Base-by-base conservation (phyloP, 2,113 vertebrate genomes). In the Podiceps cristatus region DNA sequence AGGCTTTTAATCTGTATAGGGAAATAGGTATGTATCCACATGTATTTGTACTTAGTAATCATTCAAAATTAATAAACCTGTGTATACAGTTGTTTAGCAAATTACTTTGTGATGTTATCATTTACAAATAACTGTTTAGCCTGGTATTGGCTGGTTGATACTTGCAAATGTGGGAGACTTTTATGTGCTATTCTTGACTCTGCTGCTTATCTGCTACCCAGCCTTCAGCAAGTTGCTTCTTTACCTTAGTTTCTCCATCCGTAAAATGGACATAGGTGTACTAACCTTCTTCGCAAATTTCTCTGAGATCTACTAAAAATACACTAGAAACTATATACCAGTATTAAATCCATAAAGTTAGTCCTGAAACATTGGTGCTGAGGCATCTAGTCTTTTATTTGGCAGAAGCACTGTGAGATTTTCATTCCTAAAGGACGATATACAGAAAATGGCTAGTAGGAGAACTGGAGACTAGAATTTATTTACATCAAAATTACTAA, bases 1-100 rank as follows among this genome's bases (percentile, higher is more conserved):
- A 87, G 31, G 18, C 10, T 96, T 97, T 95, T 94, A 95, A 93
- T 67, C 29, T 81, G 50, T 35, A 1, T 12, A 50, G 33, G 53
- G 27, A 69, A 86, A 64, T 2, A 62, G 28, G 56, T 53, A 59
- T 17, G 3, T 56, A 40, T 52, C 29, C 59, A 60, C 22, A 10
- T 52, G 5, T 52, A 28, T 92, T 92, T 84, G 23, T 78, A 58
- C 35, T 74, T 55, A 79, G 17, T n/a, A 80, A 27, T 77, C 16
- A 22, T 62, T 45, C 55, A 55, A 52, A 88, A 29, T n/a, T 24
- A 96, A 94, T 97, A 98, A 97, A 93, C 15, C 68, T 2, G 2
- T 60, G 29, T 44, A 44, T 14, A 14, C 1, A 13, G 72, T 96
- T 49, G 18, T 91, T 94, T 85, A 73, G 62, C 37, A 66, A 62